phyloP scores from a whole-genome alignment of 2,888 invertebrate species.

The Carterocephalus palaemon region DNA sequence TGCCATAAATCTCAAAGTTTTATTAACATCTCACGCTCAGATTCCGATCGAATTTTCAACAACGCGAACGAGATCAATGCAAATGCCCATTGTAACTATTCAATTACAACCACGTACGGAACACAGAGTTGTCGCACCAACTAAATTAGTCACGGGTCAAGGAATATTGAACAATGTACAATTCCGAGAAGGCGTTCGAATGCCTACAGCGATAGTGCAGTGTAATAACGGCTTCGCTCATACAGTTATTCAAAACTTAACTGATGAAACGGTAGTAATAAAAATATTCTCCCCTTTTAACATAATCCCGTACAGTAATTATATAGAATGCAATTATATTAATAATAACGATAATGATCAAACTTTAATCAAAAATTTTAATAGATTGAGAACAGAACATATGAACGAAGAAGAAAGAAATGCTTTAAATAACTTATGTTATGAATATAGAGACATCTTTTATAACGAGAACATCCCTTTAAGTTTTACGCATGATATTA shows the following conservation, averaged over 20 bases:
- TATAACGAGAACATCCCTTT: slow-evolving; percentile 10
- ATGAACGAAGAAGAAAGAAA: neutral
- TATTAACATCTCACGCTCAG: neutral
- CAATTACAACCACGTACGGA: neutral
- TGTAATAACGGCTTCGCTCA: neutral
- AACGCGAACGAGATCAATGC: neutral
- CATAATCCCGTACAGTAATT: too few species aligned
- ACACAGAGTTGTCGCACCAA: neutral
- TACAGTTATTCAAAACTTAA: neutral
- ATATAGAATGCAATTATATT: too few species aligned
- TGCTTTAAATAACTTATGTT: neutral
- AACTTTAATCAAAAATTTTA: neutral
- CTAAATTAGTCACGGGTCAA: too few species aligned
- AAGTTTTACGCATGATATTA: slow-evolving; percentile 9
- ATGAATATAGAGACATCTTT: slow-evolving; percentile 7
- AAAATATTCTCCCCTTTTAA: neutral
- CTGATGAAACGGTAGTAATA: too few species aligned
- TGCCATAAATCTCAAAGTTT: neutral
- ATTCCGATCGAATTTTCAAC: slow-evolving; percentile 7
- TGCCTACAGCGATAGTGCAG: neutral
- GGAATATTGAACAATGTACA: neutral
- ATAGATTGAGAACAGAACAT: slow-evolving; percentile 2
- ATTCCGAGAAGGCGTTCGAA: neutral
- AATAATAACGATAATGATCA: too few species aligned
- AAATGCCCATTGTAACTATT: neutral